A percentile compares a stretch with the other conserved stretches of the same genome.
Evolutionary conservation across 1,140 invertebrate species (phyloP).

Genomic region (Drosophila elegans): DNA sequence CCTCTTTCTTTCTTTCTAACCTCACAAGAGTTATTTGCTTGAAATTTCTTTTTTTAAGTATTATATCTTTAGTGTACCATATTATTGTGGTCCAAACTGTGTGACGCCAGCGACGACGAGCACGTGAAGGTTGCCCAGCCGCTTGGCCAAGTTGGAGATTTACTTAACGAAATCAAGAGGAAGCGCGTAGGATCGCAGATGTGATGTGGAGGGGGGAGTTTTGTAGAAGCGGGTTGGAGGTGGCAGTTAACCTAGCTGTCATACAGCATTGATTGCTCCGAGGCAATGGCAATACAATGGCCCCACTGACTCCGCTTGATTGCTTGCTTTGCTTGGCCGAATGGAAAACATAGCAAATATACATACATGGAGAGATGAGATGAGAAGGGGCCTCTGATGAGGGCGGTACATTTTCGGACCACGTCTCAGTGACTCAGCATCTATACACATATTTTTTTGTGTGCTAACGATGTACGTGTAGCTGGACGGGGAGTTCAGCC

Average conservation of each 20-base stretch:
- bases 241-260: constrained; percentile 79
- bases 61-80: not conserved
- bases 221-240: constrained; percentile 12
- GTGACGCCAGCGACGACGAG: constrained; percentile 34
- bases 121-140: constrained; percentile 76
- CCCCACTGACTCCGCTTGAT: constrained; percentile 61
- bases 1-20: no score
- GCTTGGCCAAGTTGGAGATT: constrained; percentile 63
- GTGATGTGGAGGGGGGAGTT: constrained; percentile 8
- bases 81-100: not conserved
- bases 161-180: constrained; percentile 83
- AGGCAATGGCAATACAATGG: constrained; percentile 62
- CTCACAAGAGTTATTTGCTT: no score
- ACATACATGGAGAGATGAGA: not conserved
- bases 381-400: constrained; percentile 4
- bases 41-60: not conserved
- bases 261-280: constrained; percentile 79
- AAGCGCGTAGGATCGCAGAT: constrained; percentile 73
- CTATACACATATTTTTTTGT: constrained; percentile 22
- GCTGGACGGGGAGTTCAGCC: constrained; percentile 35
- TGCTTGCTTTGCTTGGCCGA: constrained; percentile 35
- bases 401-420: constrained; percentile 57
- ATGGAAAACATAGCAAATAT: constrained; percentile 6
- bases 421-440: constrained; percentile 63
- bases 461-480: constrained; percentile 56